These are phyloP conservation scores for Euphysa ruthae DNA, from an alignment of 30 jellyfish, hydroid and myxozoan species.

Conservation along the genomic window DNA sequence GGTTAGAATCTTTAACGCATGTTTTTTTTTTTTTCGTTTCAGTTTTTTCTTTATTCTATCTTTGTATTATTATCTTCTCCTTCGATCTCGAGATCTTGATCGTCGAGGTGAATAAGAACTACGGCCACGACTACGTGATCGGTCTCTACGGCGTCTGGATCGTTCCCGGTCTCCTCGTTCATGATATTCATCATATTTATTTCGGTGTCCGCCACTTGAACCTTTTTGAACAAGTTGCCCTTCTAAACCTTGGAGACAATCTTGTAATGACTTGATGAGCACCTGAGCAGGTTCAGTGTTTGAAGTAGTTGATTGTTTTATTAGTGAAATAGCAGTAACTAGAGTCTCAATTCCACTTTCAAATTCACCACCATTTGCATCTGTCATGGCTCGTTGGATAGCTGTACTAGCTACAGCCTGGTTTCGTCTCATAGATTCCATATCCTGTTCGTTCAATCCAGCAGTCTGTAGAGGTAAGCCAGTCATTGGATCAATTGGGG, in stretches of 20 bases:
- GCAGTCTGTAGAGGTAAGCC: slow-evolving; percentile 48
- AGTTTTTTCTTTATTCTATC: too few species aligned
- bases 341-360: slow-evolving; percentile 96
- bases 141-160: slow-evolving; percentile 67
- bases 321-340: slow-evolving; percentile 88
- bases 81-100: slow-evolving; percentile 83
- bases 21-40: too few species aligned
- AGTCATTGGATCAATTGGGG: slow-evolving; percentile 49
- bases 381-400: slow-evolving; percentile 96
- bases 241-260: slow-evolving; percentile 94
- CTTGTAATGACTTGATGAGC: slow-evolving; percentile 87
- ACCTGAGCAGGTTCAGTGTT: slow-evolving; percentile 89
- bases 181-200: slow-evolving; percentile 35
- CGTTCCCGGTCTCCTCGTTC: slow-evolving; percentile 64
- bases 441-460: slow-evolving; percentile 68
- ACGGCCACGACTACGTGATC: slow-evolving; percentile 89
- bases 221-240: slow-evolving; percentile 89
- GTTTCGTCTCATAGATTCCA: slow-evolving; percentile 86
- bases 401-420: slow-evolving; percentile 99
- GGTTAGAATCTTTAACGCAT: too few species aligned
- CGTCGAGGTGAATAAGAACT: slow-evolving; percentile 80
- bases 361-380: slow-evolving; percentile 94
- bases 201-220: slow-evolving; percentile 49
- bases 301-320: slow-evolving; percentile 90
- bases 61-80: slow-evolving; percentile 77